A percentile compares a stretch with the other conserved stretches of the same genome.
Conservation (phyloP, 2,888 invertebrate species). For the Drosophila atroscutellata region DNA sequence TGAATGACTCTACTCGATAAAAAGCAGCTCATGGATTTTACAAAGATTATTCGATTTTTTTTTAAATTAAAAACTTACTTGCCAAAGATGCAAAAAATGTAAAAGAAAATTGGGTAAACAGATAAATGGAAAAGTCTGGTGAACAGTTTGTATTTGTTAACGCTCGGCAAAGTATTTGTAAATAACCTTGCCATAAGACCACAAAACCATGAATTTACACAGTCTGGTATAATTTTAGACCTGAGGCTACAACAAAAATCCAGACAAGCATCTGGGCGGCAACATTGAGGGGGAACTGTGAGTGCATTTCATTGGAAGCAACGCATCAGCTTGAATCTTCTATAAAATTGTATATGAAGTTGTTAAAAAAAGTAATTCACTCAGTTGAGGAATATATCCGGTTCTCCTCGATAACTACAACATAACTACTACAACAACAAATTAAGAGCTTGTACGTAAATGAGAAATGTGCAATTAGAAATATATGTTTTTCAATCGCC, state of each 20-base stretch:
- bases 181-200: conserved; percentile 40
- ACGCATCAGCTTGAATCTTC: not conserved
- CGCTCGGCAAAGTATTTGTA: conserved; percentile 13
- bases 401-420: conserved; percentile 1
- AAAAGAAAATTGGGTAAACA: not conserved
- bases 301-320: conserved; percentile 4
- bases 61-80: not conserved
- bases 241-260: conserved; percentile 31
- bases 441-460: conserved; percentile 6
- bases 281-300: conserved; percentile 7
- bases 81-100: not conserved
- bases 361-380: not conserved
- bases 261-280: conserved; percentile 49
- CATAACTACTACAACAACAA: too few species aligned
- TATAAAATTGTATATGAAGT: conserved; percentile 1
- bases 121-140: not conserved
- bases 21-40: not conserved
- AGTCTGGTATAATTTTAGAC: conserved; percentile 65
- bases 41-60: not conserved
- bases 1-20: not conserved
- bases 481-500: not conserved
- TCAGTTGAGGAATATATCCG: conserved; percentile 4
- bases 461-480: not conserved
- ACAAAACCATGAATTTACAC: conserved; percentile 46
- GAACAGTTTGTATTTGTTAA: not conserved